A percentile compares a stretch with the other conserved stretches of the same genome.
Evolutionary conservation across 1,140 invertebrate species (phyloP).

Genomic region (Luehdorfia chinensis): DNA sequence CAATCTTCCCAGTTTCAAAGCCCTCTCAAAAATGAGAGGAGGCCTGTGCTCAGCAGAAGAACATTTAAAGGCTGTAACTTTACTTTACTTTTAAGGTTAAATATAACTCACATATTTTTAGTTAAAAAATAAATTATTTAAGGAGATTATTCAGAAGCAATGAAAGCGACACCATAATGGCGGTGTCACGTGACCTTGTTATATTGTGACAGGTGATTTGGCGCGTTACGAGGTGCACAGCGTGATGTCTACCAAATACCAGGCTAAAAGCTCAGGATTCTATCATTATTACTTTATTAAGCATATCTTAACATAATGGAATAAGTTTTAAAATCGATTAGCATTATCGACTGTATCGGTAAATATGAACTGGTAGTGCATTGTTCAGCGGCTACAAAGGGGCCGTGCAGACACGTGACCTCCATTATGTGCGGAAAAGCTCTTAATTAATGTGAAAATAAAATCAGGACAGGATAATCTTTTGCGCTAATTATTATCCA

Average conservation of each 20-base stretch:
- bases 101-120: no score
- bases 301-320: not conserved
- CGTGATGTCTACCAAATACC: slow-evolving; percentile 18
- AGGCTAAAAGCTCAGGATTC: not conserved
- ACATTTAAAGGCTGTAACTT: no score
- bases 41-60: no score
- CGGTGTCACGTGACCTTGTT: slow-evolving; percentile 37
- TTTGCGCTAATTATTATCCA: not conserved
- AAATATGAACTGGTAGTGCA: slow-evolving; percentile 18
- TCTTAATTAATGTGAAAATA: slow-evolving; percentile 50
- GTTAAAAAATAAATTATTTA: not conserved
- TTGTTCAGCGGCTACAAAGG: slow-evolving; percentile 41
- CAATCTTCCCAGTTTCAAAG: no score
- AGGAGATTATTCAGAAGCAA: slow-evolving; percentile 12
- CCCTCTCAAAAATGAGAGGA: no score
- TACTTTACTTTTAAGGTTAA: not conserved
- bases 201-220: slow-evolving; percentile 47
- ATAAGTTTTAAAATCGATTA: slow-evolving; percentile 16
- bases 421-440: slow-evolving; percentile 37
- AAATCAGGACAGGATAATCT: slow-evolving; percentile 16
- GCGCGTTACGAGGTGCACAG: slow-evolving; percentile 26
- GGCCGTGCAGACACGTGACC: slow-evolving; percentile 42
- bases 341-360: not conserved
- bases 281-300: not conserved
- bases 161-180: slow-evolving; percentile 18